Conservation (phyloP, 2,888 invertebrate species). For the Drosophila fungiperda region DNA sequence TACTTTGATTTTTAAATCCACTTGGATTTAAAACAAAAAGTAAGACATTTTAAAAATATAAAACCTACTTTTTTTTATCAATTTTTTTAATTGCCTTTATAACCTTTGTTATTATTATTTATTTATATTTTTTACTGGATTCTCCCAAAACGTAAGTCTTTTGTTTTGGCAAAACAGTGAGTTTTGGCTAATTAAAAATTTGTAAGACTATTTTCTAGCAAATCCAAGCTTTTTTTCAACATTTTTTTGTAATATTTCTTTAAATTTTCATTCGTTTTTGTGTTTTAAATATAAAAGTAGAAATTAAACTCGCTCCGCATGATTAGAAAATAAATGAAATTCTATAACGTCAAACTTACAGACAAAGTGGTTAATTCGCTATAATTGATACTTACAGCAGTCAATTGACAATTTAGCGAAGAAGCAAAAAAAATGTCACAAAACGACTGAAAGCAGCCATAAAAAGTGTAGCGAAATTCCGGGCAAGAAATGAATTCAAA, state of each 20-base stretch:
- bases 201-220: neutral
- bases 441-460: slow-evolving; percentile 31
- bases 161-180: neutral
- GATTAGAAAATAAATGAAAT: neutral
- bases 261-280: neutral
- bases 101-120: no score
- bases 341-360: neutral
- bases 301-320: neutral
- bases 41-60: no score
- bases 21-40: no score
- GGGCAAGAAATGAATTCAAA: slow-evolving; percentile 46
- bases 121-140: neutral
- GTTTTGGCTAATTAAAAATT: neutral
- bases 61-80: no score
- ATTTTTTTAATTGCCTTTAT: no score
- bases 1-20: no score
- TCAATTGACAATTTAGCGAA: slow-evolving; percentile 66
- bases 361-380: neutral
- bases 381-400: slow-evolving; percentile 13
- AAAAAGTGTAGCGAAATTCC: slow-evolving; percentile 47
- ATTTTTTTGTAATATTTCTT: no score
- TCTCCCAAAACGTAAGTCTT: neutral
- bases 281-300: neutral
- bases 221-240: neutral
- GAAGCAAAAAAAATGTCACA: slow-evolving; percentile 54